phyloP scores from a whole-genome alignment of 2,888 invertebrate species.

The Miltochrista miniata region DNA sequence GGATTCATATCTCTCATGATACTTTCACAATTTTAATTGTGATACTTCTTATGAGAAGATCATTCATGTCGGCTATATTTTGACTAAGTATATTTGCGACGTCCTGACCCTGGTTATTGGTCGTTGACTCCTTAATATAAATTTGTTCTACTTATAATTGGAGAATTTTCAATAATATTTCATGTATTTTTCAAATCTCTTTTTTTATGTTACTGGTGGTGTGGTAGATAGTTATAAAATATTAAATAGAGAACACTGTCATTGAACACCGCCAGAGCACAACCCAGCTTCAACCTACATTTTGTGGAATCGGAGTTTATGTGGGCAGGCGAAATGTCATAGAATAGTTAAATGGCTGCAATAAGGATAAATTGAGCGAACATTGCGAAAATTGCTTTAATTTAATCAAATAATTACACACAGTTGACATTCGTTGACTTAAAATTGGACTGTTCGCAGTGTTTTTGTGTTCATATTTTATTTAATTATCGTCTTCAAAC shows the following conservation, averaged over 20 bases:
- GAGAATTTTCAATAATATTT: too few relatives aligned
- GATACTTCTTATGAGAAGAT: not conserved
- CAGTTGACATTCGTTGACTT: conserved; percentile 47
- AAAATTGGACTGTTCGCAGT: conserved; percentile 25
- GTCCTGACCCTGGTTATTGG: too few relatives aligned
- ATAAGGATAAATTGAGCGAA: conserved; percentile 31
- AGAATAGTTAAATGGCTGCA: conserved; percentile 24
- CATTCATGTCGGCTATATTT: not conserved
- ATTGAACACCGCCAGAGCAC: too few relatives aligned
- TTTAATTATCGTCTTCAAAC: not conserved
- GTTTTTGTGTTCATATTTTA: not conserved
- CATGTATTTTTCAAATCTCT: too few relatives aligned
- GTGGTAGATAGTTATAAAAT: too few relatives aligned
- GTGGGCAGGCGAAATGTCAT: conserved; percentile 37
- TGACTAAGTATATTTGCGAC: too few relatives aligned
- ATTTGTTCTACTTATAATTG: too few relatives aligned
- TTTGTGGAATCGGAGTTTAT: conserved; percentile 6
- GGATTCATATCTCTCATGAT: not conserved
- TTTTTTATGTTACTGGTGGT: too few relatives aligned
- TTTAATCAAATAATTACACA: conserved; percentile 45
- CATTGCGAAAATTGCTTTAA: conserved; percentile 38
- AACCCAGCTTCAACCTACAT: too few relatives aligned
- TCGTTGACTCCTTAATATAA: too few relatives aligned
- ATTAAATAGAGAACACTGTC: too few relatives aligned
- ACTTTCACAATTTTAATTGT: not conserved